Evolutionary conservation across 2,797 vertebrate genomes (phyloP).

Genomic region (Cryptoblepharus egeriae): DNA sequence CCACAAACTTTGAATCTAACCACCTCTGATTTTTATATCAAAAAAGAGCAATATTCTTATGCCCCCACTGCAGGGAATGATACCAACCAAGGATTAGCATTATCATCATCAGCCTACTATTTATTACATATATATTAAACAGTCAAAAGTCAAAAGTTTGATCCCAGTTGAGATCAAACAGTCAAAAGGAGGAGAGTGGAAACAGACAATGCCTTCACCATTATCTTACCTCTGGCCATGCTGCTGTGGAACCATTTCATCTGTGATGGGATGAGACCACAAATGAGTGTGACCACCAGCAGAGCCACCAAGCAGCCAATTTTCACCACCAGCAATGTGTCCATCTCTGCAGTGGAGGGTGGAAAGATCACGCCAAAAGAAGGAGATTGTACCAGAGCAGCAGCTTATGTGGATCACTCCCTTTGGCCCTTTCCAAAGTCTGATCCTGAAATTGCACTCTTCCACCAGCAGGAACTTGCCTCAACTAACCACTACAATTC

Average conservation of each 20-base stretch:
- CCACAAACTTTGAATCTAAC: too few species aligned
- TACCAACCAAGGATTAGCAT: too few species aligned
- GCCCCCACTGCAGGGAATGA: too few species aligned
- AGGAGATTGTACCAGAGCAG: background rate
- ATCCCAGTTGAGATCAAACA: too few species aligned
- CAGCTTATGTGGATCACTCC: background rate
- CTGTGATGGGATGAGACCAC: constrained; percentile 68
- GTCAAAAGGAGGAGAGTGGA: too few species aligned
- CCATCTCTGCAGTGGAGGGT: constrained; percentile 56
- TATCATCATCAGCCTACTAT: too few species aligned
- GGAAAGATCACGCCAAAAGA: constrained; percentile 11
- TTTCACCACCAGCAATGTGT: constrained; percentile 64
- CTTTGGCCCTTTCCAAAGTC: constrained; percentile 6
- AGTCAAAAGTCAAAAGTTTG: too few species aligned
- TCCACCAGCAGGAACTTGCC: background rate
- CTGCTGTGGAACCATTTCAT: constrained; percentile 70
- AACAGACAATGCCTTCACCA: too few species aligned
- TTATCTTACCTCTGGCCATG: constrained; percentile 66
- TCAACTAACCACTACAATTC: background rate
- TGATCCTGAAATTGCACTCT: background rate
- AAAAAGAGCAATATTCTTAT: too few species aligned
- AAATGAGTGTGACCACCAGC: constrained; percentile 64
- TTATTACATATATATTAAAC: too few species aligned
- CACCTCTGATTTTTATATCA: too few species aligned
- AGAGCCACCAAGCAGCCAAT: constrained; percentile 68